Conservation (phyloP, 2,113 vertebrate species). For the Condylura cristata region DNA sequence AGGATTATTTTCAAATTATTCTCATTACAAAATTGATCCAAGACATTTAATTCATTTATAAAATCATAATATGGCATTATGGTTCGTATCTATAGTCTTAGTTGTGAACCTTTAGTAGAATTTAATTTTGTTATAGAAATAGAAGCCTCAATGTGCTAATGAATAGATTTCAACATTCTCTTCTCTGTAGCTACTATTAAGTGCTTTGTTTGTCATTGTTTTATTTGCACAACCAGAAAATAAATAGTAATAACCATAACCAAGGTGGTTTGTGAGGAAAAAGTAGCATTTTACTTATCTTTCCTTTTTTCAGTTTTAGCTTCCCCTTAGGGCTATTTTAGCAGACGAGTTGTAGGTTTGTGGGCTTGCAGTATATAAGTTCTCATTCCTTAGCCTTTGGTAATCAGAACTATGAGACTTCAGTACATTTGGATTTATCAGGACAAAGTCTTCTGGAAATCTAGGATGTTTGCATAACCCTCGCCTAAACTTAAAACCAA, state of each 20-base stretch:
- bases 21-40: constrained; percentile 60
- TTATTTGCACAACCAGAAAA: constrained; percentile 21
- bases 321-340: constrained; percentile 52
- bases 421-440: constrained; percentile 54
- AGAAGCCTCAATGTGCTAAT: constrained; percentile 53
- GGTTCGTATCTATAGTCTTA: constrained; percentile 49
- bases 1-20: constrained; percentile 64
- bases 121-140: constrained; percentile 57
- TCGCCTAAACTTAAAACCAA: constrained; percentile 57
- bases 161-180: constrained; percentile 30
- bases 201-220: neutral
- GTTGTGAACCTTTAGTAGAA: constrained; percentile 42
- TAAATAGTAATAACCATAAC: neutral
- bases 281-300: constrained; percentile 43
- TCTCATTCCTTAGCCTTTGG: constrained; percentile 52
- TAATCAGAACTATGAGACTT: constrained; percentile 42
- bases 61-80: constrained; percentile 27
- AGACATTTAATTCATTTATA: constrained; percentile 51
- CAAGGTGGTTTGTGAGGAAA: constrained; percentile 27
- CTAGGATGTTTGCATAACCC: constrained; percentile 40
- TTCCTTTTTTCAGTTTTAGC: constrained; percentile 42
- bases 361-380: constrained; percentile 51
- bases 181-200: neutral
- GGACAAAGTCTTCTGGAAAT: constrained; percentile 44
- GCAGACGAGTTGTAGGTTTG: neutral